Conservation (phyloP, 2,888 invertebrate species). For the Drosophila kanekoi region DNA sequence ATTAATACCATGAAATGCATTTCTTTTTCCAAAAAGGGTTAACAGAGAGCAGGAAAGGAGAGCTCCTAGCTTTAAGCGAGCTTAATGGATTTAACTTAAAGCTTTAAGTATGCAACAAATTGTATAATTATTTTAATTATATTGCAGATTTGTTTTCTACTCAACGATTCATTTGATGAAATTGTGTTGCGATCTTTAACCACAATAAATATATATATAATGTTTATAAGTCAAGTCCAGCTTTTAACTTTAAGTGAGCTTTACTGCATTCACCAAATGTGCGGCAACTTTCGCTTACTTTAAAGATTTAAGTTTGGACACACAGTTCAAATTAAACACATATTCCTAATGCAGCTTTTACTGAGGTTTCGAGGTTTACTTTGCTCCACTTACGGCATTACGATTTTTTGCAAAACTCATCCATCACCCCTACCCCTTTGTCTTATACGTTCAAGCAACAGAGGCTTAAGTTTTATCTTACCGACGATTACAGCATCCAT, state of each 20-base stretch:
- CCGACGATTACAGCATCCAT: conserved; percentile 41
- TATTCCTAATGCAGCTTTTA: conserved; percentile 1
- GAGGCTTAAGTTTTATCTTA: conserved; percentile 33
- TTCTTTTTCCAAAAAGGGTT: not conserved
- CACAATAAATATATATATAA: too few relatives aligned
- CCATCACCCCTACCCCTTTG: conserved; percentile 28
- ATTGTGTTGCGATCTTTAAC: too few relatives aligned
- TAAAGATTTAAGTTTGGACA: not conserved
- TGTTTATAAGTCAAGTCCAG: not conserved
- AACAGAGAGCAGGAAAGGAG: too few relatives aligned
- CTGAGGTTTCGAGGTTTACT: not conserved
- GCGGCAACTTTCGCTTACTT: not conserved
- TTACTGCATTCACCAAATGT: not conserved
- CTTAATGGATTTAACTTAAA: not conserved
- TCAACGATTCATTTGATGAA: too few relatives aligned
- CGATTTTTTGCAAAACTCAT: conserved; percentile 17
- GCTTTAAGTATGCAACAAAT: not conserved
- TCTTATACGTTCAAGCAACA: conserved; percentile 2
- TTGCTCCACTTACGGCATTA: not conserved
- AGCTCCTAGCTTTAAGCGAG: not conserved
- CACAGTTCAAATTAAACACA: not conserved
- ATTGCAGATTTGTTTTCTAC: too few relatives aligned
- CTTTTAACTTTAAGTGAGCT: not conserved
- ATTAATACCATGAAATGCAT: conserved; percentile 2
- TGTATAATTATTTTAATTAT: too few relatives aligned